Evolutionary conservation across 1,140 invertebrate species (phyloP).

Genomic region (Drosophila takahashii): DNA sequence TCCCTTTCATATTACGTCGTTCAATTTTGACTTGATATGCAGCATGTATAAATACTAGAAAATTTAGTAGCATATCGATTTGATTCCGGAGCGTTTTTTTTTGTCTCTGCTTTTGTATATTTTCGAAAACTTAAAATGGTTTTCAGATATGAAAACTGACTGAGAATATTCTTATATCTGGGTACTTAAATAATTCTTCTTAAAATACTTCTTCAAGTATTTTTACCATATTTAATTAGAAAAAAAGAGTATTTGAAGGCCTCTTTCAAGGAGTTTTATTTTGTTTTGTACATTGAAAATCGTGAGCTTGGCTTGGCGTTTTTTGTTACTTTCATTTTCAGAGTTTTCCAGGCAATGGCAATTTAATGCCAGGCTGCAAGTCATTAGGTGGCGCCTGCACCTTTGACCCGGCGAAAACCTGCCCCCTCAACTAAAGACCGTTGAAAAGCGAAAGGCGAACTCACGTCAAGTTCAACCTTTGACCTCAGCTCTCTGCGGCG

Average conservation of each 20-base stretch:
- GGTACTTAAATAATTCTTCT: too few relatives aligned
- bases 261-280: neutral
- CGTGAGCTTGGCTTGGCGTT: constrained; percentile 50
- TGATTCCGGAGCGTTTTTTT: too few relatives aligned
- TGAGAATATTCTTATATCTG: too few relatives aligned
- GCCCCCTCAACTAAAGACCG: constrained; percentile 12
- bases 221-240: too few relatives aligned
- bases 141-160: too few relatives aligned
- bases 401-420: constrained; percentile 35
- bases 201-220: too few relatives aligned
- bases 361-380: constrained; percentile 46
- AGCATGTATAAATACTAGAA: too few relatives aligned
- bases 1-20: too few relatives aligned
- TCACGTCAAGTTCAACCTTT: constrained; percentile 63
- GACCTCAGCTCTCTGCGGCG: constrained; percentile 30
- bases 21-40: too few relatives aligned
- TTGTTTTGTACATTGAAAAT: constrained; percentile 36
- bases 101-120: too few relatives aligned
- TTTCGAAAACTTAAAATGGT: too few relatives aligned
- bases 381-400: constrained; percentile 51
- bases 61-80: too few relatives aligned
- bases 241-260: constrained; percentile 23
- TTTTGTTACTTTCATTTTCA: constrained; percentile 56
- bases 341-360: constrained; percentile 46
- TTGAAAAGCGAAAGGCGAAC: constrained; percentile 57